Evolutionary conservation across 2,888 invertebrate genomes (phyloP).

Genomic region (Lasioglossum lativentre): DNA sequence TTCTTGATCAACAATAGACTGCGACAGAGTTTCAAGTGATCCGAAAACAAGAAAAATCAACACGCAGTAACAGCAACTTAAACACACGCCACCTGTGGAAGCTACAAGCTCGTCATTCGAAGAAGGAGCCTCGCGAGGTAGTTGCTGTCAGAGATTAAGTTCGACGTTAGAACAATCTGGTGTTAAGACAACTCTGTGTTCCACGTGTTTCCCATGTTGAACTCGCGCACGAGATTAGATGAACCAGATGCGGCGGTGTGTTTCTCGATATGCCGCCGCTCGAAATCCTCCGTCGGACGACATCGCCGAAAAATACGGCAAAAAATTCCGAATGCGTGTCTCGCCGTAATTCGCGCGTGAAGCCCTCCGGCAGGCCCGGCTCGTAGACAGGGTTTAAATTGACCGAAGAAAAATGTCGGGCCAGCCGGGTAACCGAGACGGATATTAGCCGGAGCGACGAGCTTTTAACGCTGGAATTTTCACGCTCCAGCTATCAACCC

Average conservation of each 20-base stretch:
- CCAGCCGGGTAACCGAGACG: conserved; percentile 20
- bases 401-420: conserved; percentile 67
- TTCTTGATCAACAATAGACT: not conserved
- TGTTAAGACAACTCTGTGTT: not conserved
- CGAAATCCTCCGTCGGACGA: not conserved
- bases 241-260: not conserved
- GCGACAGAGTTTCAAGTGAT: conserved; percentile 40
- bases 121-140: not conserved
- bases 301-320: not conserved
- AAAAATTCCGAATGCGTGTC: conserved; percentile 25
- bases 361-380: conserved; percentile 44
- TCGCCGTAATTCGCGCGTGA: conserved; percentile 51
- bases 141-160: not conserved
- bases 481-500: conserved; percentile 20
- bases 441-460: conserved; percentile 56
- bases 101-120: no score
- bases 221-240: not conserved
- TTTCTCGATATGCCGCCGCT: not conserved
- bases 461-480: conserved; percentile 61
- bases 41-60: conserved; percentile 22
- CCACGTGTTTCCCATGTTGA: not conserved
- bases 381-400: conserved; percentile 70
- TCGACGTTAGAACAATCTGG: not conserved
- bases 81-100: not conserved
- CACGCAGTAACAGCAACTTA: not conserved